Evolutionary conservation across 2,797 vertebrate species (phyloP), one percentile per base, ranked within the genome.

Genomic region (Avahi laniger): DNA sequence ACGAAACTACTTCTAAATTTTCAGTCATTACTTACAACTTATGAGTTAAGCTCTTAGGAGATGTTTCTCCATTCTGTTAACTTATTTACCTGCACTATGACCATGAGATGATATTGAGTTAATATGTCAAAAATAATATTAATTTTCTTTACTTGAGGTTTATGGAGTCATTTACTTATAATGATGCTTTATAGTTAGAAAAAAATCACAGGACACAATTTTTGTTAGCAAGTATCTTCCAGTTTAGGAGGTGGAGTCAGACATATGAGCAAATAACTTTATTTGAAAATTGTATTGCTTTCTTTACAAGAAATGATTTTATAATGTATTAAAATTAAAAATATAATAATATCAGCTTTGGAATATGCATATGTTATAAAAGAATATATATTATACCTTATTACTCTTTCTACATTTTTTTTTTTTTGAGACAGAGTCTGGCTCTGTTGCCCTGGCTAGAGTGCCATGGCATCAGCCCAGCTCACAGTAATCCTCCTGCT

Each of bases 161-260:
- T 89, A 41, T 83, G 90, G 18, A 91, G 24, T 81, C 14, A 69
- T 69, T 95, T 93, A 30, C 75, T 84, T 85, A 78, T 59, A 73
- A 9, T 5, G 33, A 89, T 72, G 41, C 2, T 82, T 30, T 41
- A 72, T 22, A 11, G 38, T 91, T 70, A 57, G 26, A 67, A 72
- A 76, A 76, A 63, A 24, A 41, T 6, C 0, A 46, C 17, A 75
- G 7, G 28, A 48, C n/a, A 61, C 7, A 20, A 30, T 54, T 90
- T 90, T 67, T 67, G 13, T 78, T 52, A 81, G 43, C 11, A 87
- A 18, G 17, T 82, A 1, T 96, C 20, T 70, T 54, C 35, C 18
- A 61, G 6, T 72, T 20, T 72, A 76, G n/a, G 82, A 86, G 4
- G 15, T 7, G 13, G 59, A 67, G 7, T 5, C 35, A 82, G 4